phyloP scores from a whole-genome alignment of 2,113 vertebrate species.

The Psephotus haematonotus region DNA sequence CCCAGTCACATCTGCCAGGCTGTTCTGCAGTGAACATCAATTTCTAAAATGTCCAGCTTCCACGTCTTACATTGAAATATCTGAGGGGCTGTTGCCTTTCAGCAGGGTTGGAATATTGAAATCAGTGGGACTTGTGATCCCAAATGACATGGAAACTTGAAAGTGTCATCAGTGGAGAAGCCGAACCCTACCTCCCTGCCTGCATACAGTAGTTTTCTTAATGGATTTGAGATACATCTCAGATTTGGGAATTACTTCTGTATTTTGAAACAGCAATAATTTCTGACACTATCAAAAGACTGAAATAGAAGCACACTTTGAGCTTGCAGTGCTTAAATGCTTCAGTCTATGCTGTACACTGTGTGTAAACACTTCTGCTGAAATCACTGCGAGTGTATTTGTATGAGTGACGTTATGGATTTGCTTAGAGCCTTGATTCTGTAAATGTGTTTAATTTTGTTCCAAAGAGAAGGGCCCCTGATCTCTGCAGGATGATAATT shows the following conservation, averaged over 20 bases:
- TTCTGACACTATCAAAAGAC: background rate
- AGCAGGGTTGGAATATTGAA: background rate
- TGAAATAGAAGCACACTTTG: background rate
- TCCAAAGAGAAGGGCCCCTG: background rate
- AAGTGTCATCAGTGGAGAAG: background rate
- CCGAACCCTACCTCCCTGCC: background rate
- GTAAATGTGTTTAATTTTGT: background rate
- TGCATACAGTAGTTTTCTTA: background rate
- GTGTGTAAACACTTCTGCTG: background rate
- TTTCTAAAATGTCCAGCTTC: background rate
- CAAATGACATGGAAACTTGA: background rate
- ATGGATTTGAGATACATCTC: background rate
- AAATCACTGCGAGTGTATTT: background rate
- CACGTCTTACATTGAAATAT: accelerated
- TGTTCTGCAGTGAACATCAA: background rate
- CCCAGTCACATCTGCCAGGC: background rate
- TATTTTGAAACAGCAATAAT: background rate
- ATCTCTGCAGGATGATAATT: background rate
- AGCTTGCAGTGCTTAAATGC: background rate
- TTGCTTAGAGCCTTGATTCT: background rate
- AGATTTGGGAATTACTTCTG: background rate
- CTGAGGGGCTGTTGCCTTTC: background rate
- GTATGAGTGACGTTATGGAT: background rate
- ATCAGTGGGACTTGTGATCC: background rate
- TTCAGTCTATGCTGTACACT: background rate